Evolutionary conservation across 2,113 vertebrate genomes (phyloP), one percentile per base, ranked within the genome.

Genomic region (Agapornis roseicollis): DNA sequence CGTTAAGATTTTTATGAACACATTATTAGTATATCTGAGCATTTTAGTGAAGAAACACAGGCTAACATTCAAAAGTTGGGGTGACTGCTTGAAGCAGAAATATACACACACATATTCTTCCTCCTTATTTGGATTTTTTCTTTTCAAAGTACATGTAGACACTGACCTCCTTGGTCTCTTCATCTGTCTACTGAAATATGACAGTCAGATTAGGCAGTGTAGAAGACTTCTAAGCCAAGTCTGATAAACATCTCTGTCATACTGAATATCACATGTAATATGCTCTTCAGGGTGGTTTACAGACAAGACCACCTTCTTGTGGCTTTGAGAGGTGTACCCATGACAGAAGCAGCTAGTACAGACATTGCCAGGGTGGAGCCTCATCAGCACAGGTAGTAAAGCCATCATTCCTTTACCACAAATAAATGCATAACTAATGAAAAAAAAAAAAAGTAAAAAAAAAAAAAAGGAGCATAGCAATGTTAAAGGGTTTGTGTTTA

Each of bases 221-320:
- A 53, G 82, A 74, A 88, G 69, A 58, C 55, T 90, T 82, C 76
- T 56, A 85, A 68, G 68, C 25, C 70, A 52, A 50, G n/a, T 39
- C 87, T 81, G 87, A 89, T 90, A 96, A 97, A 95, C 79, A 88
- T 93, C 78, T 92, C 91, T 86, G 80, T 96, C 70, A 19, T 89
- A 90, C 91, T 93, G 96, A 96, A 66, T 80, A 68, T 73, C 31
- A n/a, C 65, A 80, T 93, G 55, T 44, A 88, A 79, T 55, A 82
- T 41, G 22, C 39, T 88, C 29, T 78, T 76, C 35, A 42, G 50
- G 33, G 41, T 20, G 53, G 69, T 96, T 77, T 93, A 90, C 76
- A 85, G 90, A 79, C 46, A 92, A 89, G 70, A 93, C 19, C 76
- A 92, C 23, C 47, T 94, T 93, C 49, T 44, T 68, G 33, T 50